A percentile compares a stretch with the other conserved stretches of the same genome.
Conservation (phyloP, 2,888 invertebrate species). For the Oligia fasciuncula region DNA sequence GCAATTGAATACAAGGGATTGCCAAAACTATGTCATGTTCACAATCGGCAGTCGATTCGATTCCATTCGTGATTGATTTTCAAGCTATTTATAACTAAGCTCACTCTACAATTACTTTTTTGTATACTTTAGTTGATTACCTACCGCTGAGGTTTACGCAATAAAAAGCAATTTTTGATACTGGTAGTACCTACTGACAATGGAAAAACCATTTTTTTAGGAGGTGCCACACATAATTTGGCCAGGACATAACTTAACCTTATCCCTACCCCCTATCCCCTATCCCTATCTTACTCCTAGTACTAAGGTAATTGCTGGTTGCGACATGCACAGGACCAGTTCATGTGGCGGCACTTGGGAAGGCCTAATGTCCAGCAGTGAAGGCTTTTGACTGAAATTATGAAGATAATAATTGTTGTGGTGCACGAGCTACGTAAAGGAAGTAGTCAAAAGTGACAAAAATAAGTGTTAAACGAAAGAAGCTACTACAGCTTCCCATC, state of each 20-base stretch:
- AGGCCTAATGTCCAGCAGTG: too few species aligned
- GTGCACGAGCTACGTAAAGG: background rate
- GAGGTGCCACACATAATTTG: background rate
- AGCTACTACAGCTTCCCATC: background rate
- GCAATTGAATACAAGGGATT: conserved; percentile 26
- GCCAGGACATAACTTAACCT: background rate
- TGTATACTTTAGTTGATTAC: conserved; percentile 17
- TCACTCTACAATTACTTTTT: conserved; percentile 3
- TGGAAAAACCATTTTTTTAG: background rate
- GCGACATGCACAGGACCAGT: too few species aligned
- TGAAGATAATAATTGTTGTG: background rate
- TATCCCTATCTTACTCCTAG: too few species aligned
- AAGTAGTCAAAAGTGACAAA: background rate
- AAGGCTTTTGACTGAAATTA: background rate
- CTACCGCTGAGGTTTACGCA: background rate
- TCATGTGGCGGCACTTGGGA: too few species aligned
- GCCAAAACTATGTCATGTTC: conserved; percentile 34
- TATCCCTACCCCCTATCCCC: too few species aligned
- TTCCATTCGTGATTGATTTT: conserved; percentile 46
- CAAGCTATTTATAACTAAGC: conserved; percentile 4
- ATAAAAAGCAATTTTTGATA: too few species aligned
- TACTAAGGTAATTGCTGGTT: too few species aligned
- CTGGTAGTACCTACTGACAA: background rate
- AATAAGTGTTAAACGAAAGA: background rate
- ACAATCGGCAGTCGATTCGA: conserved; percentile 35